A percentile compares a stretch with the other conserved stretches of the same genome.
phyloP scores from a whole-genome alignment of 2,888 invertebrate species.

The Gasteruption jaculator region DNA sequence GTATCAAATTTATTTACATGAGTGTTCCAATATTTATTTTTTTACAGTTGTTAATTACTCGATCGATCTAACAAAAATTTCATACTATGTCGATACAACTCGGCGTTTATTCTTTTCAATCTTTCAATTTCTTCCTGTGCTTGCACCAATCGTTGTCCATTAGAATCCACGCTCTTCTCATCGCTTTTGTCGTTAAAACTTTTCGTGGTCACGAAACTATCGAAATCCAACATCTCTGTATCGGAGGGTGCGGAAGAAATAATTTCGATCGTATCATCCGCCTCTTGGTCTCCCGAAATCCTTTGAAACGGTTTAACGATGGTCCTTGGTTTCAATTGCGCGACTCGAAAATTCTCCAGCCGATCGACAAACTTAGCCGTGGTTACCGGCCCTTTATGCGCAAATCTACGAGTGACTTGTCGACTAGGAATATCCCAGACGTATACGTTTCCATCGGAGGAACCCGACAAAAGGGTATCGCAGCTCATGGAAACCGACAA shows the following conservation, averaged over 20 bases:
- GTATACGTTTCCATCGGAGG: slow-evolving; percentile 68
- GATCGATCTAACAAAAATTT: slow-evolving; percentile 19
- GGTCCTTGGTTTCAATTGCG: slow-evolving; percentile 58
- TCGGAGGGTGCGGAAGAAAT: slow-evolving; percentile 21
- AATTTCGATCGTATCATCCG: slow-evolving; percentile 47
- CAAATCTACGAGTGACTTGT: slow-evolving; percentile 67
- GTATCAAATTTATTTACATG: too few relatives aligned
- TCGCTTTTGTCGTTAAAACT: too few relatives aligned
- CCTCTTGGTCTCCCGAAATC: slow-evolving; percentile 57
- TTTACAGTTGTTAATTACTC: too few relatives aligned
- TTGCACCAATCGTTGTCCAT: background rate
- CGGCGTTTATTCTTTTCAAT: slow-evolving; percentile 27
- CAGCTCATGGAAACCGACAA: slow-evolving; percentile 71
- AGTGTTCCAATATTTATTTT: too few relatives aligned
- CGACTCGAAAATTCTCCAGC: slow-evolving; percentile 58
- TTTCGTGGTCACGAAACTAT: slow-evolving; percentile 24
- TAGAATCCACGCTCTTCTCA: slow-evolving; percentile 12
- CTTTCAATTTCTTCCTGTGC: background rate
- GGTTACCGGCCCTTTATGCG: slow-evolving; percentile 71
- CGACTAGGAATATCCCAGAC: slow-evolving; percentile 78
- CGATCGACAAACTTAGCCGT: slow-evolving; percentile 66
- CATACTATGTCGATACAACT: slow-evolving; percentile 31
- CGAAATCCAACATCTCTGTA: slow-evolving; percentile 24
- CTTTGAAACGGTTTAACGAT: slow-evolving; percentile 63
- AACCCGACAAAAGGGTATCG: slow-evolving; percentile 69